These are phyloP conservation scores for Subanguina moxae DNA, from an alignment of 1,140 invertebrate species.

Conservation along the genomic window DNA sequence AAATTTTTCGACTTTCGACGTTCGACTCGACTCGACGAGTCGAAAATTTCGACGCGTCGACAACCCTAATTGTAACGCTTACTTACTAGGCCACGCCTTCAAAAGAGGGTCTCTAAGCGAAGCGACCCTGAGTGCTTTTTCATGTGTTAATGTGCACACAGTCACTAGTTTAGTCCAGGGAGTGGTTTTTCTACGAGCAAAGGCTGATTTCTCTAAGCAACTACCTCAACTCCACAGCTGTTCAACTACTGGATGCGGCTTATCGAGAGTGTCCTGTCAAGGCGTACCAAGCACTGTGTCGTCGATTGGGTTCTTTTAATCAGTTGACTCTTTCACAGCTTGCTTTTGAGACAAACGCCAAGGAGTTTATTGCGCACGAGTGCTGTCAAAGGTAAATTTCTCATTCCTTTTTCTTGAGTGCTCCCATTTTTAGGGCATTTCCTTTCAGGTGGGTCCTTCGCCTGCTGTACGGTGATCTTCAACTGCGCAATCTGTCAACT, in stretches of 20 bases:
- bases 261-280: slow-evolving; percentile 31
- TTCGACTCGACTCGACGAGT: too few relatives aligned
- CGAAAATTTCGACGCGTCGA: too few relatives aligned
- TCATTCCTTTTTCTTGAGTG: too few relatives aligned
- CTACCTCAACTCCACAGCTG: slow-evolving; percentile 33
- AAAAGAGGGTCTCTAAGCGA: too few relatives aligned
- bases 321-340: slow-evolving; percentile 44
- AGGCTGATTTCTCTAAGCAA: slow-evolving; percentile 29
- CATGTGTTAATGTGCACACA: too few relatives aligned
- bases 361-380: slow-evolving; percentile 48
- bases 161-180: slow-evolving; percentile 38
- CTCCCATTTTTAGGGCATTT: too few relatives aligned
- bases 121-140: too few relatives aligned
- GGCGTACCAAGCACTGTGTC: slow-evolving; percentile 45
- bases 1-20: too few relatives aligned
- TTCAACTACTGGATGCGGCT: slow-evolving; percentile 35
- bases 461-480: slow-evolving; percentile 50
- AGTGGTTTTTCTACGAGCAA: slow-evolving; percentile 55
- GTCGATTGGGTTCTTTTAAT: slow-evolving; percentile 31
- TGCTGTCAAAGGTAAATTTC: slow-evolving; percentile 48
- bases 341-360: slow-evolving; percentile 48
- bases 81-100: too few relatives aligned
- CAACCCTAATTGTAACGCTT: too few relatives aligned
- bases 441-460: slow-evolving; percentile 39
- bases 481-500: slow-evolving; percentile 20